Conservation (phyloP, 2,113 vertebrate species). For the Nerophis lumbriciformis region DNA sequence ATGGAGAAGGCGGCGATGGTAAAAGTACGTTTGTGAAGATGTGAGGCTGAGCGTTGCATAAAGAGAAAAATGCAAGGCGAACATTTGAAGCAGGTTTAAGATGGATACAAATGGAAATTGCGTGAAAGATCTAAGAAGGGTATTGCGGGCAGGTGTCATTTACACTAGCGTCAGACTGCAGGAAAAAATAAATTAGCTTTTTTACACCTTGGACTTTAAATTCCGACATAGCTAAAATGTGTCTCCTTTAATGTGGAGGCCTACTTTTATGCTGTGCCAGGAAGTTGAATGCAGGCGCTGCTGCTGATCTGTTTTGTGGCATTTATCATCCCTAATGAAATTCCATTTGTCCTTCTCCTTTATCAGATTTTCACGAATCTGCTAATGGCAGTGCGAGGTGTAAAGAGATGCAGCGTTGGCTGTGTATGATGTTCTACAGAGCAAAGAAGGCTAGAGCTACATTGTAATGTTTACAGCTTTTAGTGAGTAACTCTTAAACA, state of each 20-base stretch:
- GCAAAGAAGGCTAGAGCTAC: not conserved
- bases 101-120: slow-evolving; percentile 41
- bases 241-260: slow-evolving; percentile 13
- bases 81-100: slow-evolving; percentile 48
- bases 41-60: slow-evolving; percentile 34
- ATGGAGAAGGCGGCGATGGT: slow-evolving; percentile 51
- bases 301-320: not conserved
- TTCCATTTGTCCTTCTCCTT: not conserved
- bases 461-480: slow-evolving; percentile 31
- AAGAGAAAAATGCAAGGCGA: slow-evolving; percentile 47
- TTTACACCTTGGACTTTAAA: slow-evolving; percentile 29
- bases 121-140: slow-evolving; percentile 28
- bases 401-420: not conserved
- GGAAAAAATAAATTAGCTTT: slow-evolving; percentile 49
- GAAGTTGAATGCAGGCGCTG: not conserved
- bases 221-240: slow-evolving; percentile 56
- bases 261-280: slow-evolving; percentile 1
- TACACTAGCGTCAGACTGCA: slow-evolving; percentile 38
- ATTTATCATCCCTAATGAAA: not conserved
- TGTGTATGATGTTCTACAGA: slow-evolving; percentile 6
- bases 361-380: slow-evolving; percentile 12
- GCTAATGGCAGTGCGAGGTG: slow-evolving; percentile 8
- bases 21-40: slow-evolving; percentile 44
- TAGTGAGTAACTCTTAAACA: slow-evolving; percentile 43
- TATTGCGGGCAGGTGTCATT: slow-evolving; percentile 44